These are phyloP conservation scores for Poeciliopsis infans DNA, from an alignment of 2,797 vertebrate genomes.

Conservation along the genomic window DNA sequence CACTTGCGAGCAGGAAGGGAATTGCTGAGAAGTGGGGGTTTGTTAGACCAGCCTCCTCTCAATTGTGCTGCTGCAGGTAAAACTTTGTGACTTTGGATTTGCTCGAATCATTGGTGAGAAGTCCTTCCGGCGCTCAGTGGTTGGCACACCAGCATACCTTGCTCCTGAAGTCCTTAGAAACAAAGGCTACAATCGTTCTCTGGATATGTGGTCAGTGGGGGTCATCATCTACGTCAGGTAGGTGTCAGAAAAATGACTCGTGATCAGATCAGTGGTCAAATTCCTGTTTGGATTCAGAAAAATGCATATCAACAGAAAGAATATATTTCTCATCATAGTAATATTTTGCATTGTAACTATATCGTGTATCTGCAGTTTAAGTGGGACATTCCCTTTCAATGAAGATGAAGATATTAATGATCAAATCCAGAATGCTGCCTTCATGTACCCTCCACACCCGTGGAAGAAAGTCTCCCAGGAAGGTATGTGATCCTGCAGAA, in stretches of 20 bases:
- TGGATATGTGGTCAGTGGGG: constrained; percentile 99
- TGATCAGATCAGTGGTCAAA: neutral
- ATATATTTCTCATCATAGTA: neutral
- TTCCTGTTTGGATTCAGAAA: neutral
- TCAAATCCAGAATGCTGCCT: constrained; percentile 97
- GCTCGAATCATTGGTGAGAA: constrained; percentile 97
- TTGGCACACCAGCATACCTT: constrained; percentile 95
- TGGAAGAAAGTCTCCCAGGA: constrained; percentile 95
- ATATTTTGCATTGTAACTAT: neutral
- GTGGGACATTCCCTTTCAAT: constrained; percentile 96
- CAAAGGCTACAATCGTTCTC: constrained; percentile 95
- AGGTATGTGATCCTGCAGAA: constrained; percentile 75
- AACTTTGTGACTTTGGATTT: constrained; percentile 97
- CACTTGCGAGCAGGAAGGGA: neutral
- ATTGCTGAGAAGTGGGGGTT: neutral
- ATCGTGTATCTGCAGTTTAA: constrained; percentile 80
- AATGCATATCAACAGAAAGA: neutral
- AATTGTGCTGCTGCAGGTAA: constrained; percentile 81
- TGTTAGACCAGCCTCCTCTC: neutral
- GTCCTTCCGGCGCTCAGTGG: constrained; percentile 94
- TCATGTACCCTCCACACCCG: constrained; percentile 97
- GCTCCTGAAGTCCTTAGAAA: constrained; percentile 95
- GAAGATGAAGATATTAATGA: constrained; percentile 98
- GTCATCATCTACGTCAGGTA: constrained; percentile 93
- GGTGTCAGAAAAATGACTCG: neutral